Evolutionary conservation across 2,797 vertebrate species (phyloP).

Genomic region (Limnodromus scolopaceus): DNA sequence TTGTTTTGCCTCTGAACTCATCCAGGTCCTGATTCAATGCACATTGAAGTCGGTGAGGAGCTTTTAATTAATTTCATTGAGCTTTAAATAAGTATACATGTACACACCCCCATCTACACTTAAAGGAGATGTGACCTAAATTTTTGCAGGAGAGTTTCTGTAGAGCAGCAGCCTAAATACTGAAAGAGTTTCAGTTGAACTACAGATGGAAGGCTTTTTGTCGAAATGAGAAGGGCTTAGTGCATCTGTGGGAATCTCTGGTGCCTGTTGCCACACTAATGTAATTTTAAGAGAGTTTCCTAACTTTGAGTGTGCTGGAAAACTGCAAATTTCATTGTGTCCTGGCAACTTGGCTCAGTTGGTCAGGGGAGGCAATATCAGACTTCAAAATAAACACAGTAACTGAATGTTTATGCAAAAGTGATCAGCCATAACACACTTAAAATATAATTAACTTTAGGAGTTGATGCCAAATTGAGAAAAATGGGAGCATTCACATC

Average conservation of each 20-base stretch:
- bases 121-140: conserved; percentile 51
- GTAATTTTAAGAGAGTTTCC: background rate
- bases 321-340: background rate
- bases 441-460: conserved; percentile 15
- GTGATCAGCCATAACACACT: background rate
- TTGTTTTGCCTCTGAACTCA: conserved; percentile 53
- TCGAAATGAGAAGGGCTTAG: background rate
- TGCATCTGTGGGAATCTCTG: background rate
- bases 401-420: conserved; percentile 18
- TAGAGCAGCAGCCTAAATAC: background rate
- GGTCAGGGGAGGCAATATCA: background rate
- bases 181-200: background rate
- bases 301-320: background rate
- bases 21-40: conserved; percentile 35
- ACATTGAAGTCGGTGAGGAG: conserved; percentile 35
- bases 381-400: conserved; percentile 6
- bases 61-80: conserved; percentile 71
- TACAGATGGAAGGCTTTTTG: background rate
- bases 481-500: conserved; percentile 48
- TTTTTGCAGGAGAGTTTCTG: background rate
- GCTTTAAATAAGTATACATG: conserved; percentile 25
- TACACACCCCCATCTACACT: background rate
- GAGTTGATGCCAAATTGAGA: conserved; percentile 21
- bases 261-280: background rate
- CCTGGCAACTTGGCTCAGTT: background rate